phyloP scores from a whole-genome alignment of 2,113 vertebrate species.

The Rhagologus leucostigma region DNA sequence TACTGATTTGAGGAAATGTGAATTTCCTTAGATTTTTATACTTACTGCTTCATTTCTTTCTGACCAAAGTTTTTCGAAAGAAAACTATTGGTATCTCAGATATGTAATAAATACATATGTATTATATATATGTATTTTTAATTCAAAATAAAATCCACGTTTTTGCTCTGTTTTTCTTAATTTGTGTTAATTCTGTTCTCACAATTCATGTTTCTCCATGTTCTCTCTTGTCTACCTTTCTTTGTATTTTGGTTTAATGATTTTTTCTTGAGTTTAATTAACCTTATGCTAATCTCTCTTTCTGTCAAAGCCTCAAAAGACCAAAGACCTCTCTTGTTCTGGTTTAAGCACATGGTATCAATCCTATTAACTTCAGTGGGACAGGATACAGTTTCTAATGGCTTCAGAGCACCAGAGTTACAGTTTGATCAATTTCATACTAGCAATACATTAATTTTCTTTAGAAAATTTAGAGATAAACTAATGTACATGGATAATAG shows the following conservation, averaged over 20 bases:
- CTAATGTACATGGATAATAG: not conserved
- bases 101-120: not conserved
- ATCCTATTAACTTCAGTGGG: not conserved
- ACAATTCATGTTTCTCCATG: not conserved
- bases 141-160: not conserved
- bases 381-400: not conserved
- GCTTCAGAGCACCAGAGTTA: not conserved
- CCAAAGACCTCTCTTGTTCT: not conserved
- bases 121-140: not conserved
- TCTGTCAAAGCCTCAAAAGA: not conserved
- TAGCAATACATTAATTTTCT: not conserved
- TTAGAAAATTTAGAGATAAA: not conserved
- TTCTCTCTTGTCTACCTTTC: not conserved
- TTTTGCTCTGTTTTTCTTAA: not conserved
- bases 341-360: not conserved
- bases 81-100: not conserved
- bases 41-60: not conserved
- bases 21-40: not conserved
- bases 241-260: not conserved
- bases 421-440: not conserved
- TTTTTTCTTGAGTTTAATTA: conserved; percentile 31
- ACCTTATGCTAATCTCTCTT: not conserved
- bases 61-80: not conserved
- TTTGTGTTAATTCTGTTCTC: not conserved
- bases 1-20: accelerated